phyloP scores from a whole-genome alignment of 1,140 invertebrate species.

The Gryllus bimaculatus region DNA sequence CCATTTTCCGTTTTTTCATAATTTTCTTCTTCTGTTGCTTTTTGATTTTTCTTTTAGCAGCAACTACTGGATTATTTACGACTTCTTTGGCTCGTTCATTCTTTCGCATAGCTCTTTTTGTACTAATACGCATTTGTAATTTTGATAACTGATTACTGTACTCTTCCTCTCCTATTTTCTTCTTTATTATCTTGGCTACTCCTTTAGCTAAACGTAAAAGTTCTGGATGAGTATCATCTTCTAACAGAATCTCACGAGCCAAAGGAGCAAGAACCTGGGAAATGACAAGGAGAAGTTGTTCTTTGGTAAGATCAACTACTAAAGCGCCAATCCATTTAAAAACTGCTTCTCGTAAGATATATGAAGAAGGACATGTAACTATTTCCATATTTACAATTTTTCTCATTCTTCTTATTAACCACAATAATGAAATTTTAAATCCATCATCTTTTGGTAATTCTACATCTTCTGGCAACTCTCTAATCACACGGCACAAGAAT shows the following conservation, averaged over 20 bases:
- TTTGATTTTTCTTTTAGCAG: conserved; percentile 65
- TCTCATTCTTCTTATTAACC: conserved; percentile 58
- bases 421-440: conserved; percentile 43
- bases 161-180: conserved; percentile 49
- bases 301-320: conserved; percentile 42
- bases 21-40: conserved; percentile 66
- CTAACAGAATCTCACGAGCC: conserved; percentile 51
- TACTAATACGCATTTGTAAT: conserved; percentile 46
- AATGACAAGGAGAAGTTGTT: conserved; percentile 42
- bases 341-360: conserved; percentile 48
- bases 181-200: conserved; percentile 54
- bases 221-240: conserved; percentile 41
- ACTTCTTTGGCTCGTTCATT: conserved; percentile 46
- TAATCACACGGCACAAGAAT: conserved; percentile 52
- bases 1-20: conserved; percentile 58
- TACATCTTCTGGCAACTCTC: conserved; percentile 34
- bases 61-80: conserved; percentile 62
- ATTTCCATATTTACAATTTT: conserved; percentile 51
- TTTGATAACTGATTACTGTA: conserved; percentile 50
- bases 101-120: conserved; percentile 55
- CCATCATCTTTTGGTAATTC: conserved; percentile 27
- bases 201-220: conserved; percentile 52
- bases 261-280: conserved; percentile 52
- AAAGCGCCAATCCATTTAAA: conserved; percentile 67
- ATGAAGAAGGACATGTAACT: conserved; percentile 34